These are phyloP conservation scores for Brotula barbata DNA, from an alignment of 2,797 vertebrate genomes.

Conservation along the genomic window DNA sequence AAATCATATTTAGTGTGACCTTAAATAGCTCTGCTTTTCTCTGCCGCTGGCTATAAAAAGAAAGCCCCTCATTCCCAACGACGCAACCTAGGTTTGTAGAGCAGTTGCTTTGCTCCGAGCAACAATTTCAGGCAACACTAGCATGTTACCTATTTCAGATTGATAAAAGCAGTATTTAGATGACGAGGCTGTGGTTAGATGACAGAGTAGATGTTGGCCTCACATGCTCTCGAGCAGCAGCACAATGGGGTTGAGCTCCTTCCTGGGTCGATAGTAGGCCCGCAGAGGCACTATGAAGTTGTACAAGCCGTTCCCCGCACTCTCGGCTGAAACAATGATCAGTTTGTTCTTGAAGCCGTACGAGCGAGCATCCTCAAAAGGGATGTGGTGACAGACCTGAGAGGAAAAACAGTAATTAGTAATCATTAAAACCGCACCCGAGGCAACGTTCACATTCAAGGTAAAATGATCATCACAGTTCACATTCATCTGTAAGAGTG, in stretches of 20 bases:
- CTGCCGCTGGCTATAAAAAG: conserved; percentile 26
- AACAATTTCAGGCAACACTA: conserved; percentile 1
- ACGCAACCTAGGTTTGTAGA: conserved; percentile 35
- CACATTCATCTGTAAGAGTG: no score
- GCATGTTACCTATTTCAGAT: conserved; percentile 2
- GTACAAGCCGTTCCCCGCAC: conserved; percentile 85
- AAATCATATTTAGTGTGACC: conserved; percentile 39
- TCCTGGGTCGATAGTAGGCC: conserved; percentile 84
- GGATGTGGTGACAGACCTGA: conserved; percentile 83
- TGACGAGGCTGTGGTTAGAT: neutral
- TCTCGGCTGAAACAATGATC: conserved; percentile 86
- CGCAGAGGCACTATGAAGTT: conserved; percentile 86
- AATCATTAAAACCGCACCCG: no score
- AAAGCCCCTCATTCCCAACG: conserved; percentile 13
- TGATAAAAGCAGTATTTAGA: conserved; percentile 12
- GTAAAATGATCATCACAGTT: no score
- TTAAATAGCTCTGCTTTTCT: conserved; percentile 40
- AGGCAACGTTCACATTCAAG: no score
- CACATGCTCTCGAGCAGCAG: conserved; percentile 84
- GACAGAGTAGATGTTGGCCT: conserved; percentile 44
- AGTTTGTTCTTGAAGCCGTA: conserved; percentile 86
- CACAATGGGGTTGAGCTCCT: conserved; percentile 86
- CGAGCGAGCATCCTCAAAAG: conserved; percentile 83
- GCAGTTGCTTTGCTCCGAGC: conserved; percentile 3
- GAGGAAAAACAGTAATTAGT: conserved; percentile 24